Evolutionary conservation across 2,113 vertebrate species (phyloP), one percentile per base, ranked within the genome.

Genomic region (Murina feae): DNA sequence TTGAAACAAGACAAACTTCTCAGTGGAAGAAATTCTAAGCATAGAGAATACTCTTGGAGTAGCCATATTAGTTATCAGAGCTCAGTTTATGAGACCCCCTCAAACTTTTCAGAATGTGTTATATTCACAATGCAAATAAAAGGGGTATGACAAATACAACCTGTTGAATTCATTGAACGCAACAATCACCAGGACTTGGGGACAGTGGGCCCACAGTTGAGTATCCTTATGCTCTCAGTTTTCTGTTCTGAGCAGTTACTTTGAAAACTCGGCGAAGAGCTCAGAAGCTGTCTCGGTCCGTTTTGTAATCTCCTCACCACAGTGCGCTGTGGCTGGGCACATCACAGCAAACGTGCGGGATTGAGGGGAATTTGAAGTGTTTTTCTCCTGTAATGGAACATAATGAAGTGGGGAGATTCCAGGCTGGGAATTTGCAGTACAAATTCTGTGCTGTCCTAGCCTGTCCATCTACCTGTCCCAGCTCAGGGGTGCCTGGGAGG

Each of bases 281-380:
- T 23, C 28, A 10, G 47, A 28, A 47, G 32, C 3, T 1, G 1
- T 12, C 35, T 1, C 13, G 1, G 58, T 16, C 5, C 6, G 1
- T 69, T 69, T 37, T 49, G 23, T n/a, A 0, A 1, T 53, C 39
- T 69, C 49, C 53, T 18, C 23, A 17, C 28, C 42, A 0, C 2
- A 11, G 8, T 8, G 58, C 60, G 49, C 74, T 1, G 16, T 4
- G 39, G 37, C 69, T 2, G 12, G 18, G 68, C 20, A 2, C 3
- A 0, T 69, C 82, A 0, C 9, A 16, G 60, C 6, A 3, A 6
- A 6, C 1, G 0, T 1, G 1, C 42, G 47, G 44, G 53, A 0
- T 35, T 8, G 35, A n/a, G 25, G 14, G 69, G 35, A 74, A 74
- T 18, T 11, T 0, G 58, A 76, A 35, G 25, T 11, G 7, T 21